Percentiles rank a stretch among this genome's conserved stretches.
phyloP scores from a whole-genome alignment of 2,797 vertebrate genomes.

The Benthosema pterotum region DNA sequence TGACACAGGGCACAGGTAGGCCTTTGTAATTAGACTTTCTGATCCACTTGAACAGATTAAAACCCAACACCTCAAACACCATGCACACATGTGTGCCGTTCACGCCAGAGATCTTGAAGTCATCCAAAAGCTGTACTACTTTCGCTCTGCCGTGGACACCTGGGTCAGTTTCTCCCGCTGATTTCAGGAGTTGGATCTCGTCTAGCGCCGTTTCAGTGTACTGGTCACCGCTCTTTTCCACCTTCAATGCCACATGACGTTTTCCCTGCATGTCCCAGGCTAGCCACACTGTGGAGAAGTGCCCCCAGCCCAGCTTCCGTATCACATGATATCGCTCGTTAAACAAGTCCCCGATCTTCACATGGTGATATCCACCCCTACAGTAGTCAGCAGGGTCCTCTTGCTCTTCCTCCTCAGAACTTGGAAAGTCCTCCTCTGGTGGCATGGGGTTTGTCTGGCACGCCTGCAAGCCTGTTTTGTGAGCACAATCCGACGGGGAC shows the following conservation, averaged over 20 bases:
- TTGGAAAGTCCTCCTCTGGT: conserved; percentile 90
- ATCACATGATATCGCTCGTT: conserved; percentile 95
- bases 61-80: conserved; percentile 98
- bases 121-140: conserved; percentile 95
- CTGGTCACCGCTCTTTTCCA: conserved; percentile 98
- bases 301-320: conserved; percentile 97
- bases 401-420: conserved; percentile 96
- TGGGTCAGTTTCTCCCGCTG: conserved; percentile 92
- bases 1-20: conserved; percentile 92
- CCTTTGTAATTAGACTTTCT: conserved; percentile 99
- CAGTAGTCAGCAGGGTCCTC: conserved; percentile 98
- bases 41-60: conserved; percentile 98
- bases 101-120: conserved; percentile 97
- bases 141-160: conserved; percentile 89
- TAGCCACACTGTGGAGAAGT: conserved; percentile 98
- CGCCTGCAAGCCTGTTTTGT: conserved; percentile 81
- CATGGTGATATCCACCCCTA: conserved; percentile 95
- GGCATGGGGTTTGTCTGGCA: conserved; percentile 85
- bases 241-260: conserved; percentile 98
- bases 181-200: conserved; percentile 94
- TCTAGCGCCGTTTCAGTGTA: conserved; percentile 98
- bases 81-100: conserved; percentile 98
- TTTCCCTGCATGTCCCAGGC: conserved; percentile 96
- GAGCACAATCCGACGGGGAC: conserved; percentile 75
- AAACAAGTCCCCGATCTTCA: conserved; percentile 96